A percentile compares a stretch with the other conserved stretches of the same genome.
Conservation (phyloP, 1,140 invertebrate species). For the Ephestia elutella region DNA sequence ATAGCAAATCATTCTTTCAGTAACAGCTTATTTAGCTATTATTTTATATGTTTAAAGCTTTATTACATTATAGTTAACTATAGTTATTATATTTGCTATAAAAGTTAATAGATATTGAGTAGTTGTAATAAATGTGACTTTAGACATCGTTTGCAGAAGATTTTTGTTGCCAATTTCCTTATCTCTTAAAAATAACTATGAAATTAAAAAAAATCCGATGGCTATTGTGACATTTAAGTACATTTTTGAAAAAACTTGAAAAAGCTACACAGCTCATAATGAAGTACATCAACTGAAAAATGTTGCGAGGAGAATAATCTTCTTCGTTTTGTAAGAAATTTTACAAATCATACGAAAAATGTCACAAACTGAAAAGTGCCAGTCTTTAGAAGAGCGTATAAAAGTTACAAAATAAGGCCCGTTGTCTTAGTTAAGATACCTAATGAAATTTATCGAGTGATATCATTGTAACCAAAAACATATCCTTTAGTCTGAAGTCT, state of each 20-base stretch:
- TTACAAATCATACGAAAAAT: no score
- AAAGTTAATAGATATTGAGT: slow-evolving; percentile 44
- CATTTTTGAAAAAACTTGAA: no score
- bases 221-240: no score
- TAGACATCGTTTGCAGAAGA: slow-evolving; percentile 37
- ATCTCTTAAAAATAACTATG: neutral
- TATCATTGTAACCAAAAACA: slow-evolving; percentile 66
- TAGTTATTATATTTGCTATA: slow-evolving; percentile 31
- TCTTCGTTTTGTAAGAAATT: no score
- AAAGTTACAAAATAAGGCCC: no score
- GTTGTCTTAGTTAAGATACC: neutral
- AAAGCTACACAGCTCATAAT: no score
- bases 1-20: neutral
- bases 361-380: no score
- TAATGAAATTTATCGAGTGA: slow-evolving; percentile 36
- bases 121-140: slow-evolving; percentile 70
- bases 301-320: no score
- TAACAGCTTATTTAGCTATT: slow-evolving; percentile 10
- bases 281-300: no score
- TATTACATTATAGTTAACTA: slow-evolving; percentile 10
- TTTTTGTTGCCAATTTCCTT: slow-evolving; percentile 1
- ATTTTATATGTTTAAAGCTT: slow-evolving; percentile 18
- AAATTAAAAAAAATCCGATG: neutral
- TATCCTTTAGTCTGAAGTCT: slow-evolving; percentile 66
- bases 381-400: no score